A percentile compares a stretch with the other conserved stretches of the same genome.
Evolutionary conservation across 2,888 invertebrate genomes (phyloP).

Genomic region (Orgyia antiqua): DNA sequence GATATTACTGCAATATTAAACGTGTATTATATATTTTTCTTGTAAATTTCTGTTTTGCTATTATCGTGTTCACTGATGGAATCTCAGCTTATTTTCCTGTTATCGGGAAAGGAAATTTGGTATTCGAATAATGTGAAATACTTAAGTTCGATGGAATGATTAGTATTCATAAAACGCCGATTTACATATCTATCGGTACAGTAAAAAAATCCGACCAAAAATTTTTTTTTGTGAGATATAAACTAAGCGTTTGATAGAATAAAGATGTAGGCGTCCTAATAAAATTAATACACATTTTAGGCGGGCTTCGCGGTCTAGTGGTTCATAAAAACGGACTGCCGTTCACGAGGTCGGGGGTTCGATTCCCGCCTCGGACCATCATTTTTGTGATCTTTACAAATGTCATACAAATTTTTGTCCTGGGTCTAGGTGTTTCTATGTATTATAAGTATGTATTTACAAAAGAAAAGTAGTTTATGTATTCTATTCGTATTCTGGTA

Average conservation of each 20-base stretch:
- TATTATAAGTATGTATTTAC: no score
- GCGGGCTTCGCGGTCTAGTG: no score
- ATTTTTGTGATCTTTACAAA: no score
- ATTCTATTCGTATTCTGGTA: no score
- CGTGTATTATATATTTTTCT: slow-evolving; percentile 8
- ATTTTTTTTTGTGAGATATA: background rate
- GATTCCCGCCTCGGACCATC: no score
- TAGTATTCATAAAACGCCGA: slow-evolving; percentile 12
- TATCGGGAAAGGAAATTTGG: slow-evolving; percentile 12
- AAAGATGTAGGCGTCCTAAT: no score
- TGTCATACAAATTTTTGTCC: no score
- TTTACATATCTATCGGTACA: slow-evolving; percentile 5
- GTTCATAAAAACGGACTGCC: no score
- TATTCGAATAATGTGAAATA: slow-evolving; percentile 17
- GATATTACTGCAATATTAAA: slow-evolving; percentile 6
- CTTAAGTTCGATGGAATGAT: slow-evolving; percentile 13
- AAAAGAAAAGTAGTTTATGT: no score
- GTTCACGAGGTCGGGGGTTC: no score
- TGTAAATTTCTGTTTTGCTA: slow-evolving; percentile 6
- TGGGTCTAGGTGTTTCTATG: no score
- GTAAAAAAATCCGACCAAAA: background rate
- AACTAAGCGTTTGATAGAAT: background rate
- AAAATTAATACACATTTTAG: no score
- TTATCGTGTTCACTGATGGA: slow-evolving; percentile 6
- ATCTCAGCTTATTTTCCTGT: slow-evolving; percentile 12